Evolutionary conservation across 2,888 invertebrate species (phyloP).

Genomic region (Philereme vetulata): DNA sequence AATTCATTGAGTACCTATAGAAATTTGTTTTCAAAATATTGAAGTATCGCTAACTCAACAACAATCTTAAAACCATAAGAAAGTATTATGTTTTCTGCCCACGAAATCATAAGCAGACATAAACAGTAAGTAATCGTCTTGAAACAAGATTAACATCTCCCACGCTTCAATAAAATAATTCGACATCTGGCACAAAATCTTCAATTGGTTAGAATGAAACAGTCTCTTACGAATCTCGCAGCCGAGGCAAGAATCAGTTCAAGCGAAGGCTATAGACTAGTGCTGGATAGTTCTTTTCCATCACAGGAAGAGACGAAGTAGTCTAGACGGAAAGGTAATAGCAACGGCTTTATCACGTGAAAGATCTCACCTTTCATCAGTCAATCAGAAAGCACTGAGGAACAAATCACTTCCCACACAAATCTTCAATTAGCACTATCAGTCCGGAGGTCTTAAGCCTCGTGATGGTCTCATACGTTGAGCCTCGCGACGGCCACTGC

Average conservation of each 20-base stretch:
- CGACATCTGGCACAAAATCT: conserved; percentile 2
- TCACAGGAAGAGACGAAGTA: conserved; percentile 6
- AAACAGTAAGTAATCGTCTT: neutral
- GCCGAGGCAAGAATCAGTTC: neutral
- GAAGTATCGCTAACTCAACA: too few species aligned
- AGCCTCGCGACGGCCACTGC: conserved; percentile 71
- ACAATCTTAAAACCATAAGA: too few species aligned
- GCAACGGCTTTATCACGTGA: conserved; percentile 10
- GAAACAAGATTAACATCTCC: neutral
- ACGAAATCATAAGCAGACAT: neutral
- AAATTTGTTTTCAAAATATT: too few species aligned
- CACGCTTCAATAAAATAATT: neutral
- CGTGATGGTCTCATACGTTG: conserved; percentile 58
- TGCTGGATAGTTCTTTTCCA: conserved; percentile 5
- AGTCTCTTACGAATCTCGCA: conserved; percentile 2
- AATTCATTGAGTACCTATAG: too few species aligned
- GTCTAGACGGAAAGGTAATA: conserved; percentile 14
- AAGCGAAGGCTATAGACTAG: neutral
- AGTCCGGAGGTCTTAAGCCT: conserved; percentile 33
- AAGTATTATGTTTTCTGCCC: neutral
- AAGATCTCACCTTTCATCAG: conserved; percentile 6
- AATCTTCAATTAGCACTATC: conserved; percentile 22
- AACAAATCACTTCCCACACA: conserved; percentile 14
- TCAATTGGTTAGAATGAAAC: conserved; percentile 7
- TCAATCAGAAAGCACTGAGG: conserved; percentile 11